phyloP scores from a whole-genome alignment of 2,113 vertebrate genomes.

The mouse (Mus musculus) region GRCm39 chr8:60886001-60886500 shows the following conservation, averaged over 20 bases:
- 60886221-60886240: not conserved
- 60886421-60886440: not conserved
- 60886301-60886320: not conserved
- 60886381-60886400: rapidly evolving
- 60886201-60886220: not conserved
- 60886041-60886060: not conserved
- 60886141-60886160: not conserved
- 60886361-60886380: not conserved
- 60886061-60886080: not conserved
- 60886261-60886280: not conserved
- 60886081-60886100: not conserved
- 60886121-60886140: not conserved
- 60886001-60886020: not conserved
- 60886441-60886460: not conserved
- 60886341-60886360: rapidly evolving
- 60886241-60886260: not conserved
- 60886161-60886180: not conserved
- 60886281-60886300: too few species aligned
- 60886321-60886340: rapidly evolving
- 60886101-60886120: not conserved
- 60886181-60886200: not conserved
- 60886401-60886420: not conserved
- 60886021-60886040: not conserved
- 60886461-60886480: not conserved
- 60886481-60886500: not conserved